These are phyloP conservation scores for Physella acuta DNA, from an alignment of 1,140 invertebrate genomes.

Conservation along the genomic window DNA sequence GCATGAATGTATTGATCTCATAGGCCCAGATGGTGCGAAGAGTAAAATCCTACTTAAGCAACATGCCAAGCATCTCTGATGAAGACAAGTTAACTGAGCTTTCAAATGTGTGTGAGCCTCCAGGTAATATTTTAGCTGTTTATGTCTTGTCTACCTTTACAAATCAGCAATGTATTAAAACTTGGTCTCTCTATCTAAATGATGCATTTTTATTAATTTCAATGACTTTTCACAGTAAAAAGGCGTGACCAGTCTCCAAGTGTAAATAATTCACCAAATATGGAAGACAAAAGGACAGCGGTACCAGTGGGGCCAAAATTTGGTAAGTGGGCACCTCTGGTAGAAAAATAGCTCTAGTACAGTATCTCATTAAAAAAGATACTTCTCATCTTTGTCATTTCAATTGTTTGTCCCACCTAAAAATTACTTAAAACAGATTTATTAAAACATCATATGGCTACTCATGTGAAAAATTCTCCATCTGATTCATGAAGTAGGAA, in stretches of 20 bases:
- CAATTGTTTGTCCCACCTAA: too few relatives aligned
- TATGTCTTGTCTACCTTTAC: background rate
- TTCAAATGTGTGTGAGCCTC: constrained; percentile 85
- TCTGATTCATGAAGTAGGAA: too few relatives aligned
- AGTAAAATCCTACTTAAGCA: constrained; percentile 92
- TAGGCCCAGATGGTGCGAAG: constrained; percentile 92
- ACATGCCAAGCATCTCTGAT: constrained; percentile 88
- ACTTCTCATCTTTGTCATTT: too few relatives aligned
- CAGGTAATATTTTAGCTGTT: constrained; percentile 32
- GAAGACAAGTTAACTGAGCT: constrained; percentile 86
- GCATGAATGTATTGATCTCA: background rate
- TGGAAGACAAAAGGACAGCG: constrained; percentile 35
- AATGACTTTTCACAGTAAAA: constrained; percentile 26
- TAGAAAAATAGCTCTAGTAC: too few relatives aligned
- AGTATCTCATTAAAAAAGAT: too few relatives aligned
- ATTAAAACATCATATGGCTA: too few relatives aligned
- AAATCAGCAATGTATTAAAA: background rate
- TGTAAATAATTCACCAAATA: constrained; percentile 37
- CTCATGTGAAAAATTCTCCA: too few relatives aligned
- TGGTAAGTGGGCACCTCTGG: too few relatives aligned
- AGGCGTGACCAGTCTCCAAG: constrained; percentile 42
- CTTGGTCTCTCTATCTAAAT: background rate
- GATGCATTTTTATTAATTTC: background rate
- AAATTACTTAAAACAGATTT: too few relatives aligned
- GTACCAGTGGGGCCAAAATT: constrained; percentile 65